Conservation (phyloP, 2,797 vertebrate species). For the Craterocephalus amniculus region DNA sequence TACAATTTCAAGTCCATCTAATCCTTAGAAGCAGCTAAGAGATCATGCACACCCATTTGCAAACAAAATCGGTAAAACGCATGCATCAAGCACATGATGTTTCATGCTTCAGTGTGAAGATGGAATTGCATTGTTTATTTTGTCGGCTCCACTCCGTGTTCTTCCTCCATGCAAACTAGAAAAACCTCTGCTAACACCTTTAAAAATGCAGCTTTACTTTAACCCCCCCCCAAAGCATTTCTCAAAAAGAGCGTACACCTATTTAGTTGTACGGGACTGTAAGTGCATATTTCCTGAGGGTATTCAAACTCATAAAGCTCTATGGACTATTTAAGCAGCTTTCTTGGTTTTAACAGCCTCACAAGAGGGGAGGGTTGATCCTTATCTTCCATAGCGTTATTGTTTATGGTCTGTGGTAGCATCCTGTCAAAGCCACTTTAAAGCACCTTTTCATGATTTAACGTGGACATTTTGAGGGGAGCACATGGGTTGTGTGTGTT, state of each 20-base stretch:
- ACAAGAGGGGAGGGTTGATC: conserved; percentile 49
- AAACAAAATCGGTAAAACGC: background rate
- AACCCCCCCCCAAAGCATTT: conserved; percentile 3
- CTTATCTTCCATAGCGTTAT: conserved; percentile 57
- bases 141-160: background rate
- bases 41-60: background rate
- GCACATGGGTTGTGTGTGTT: conserved; percentile 36
- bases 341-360: conserved; percentile 44
- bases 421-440: conserved; percentile 47
- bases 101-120: conserved; percentile 4
- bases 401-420: conserved; percentile 52
- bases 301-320: conserved; percentile 59
- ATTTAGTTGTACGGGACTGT: conserved; percentile 16
- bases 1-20: background rate
- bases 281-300: conserved; percentile 49
- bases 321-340: conserved; percentile 48
- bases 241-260: background rate
- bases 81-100: background rate
- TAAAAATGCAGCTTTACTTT: background rate
- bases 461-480: conserved; percentile 32
- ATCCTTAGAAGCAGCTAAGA: background rate
- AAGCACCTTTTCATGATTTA: conserved; percentile 27
- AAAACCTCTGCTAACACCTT: conserved; percentile 4
- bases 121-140: conserved; percentile 24
- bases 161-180: conserved; percentile 5